A percentile compares a stretch with the other conserved stretches of the same genome.
Evolutionary conservation across 2,888 invertebrate species (phyloP).

Genomic region (Xestobium rufovillosum): DNA sequence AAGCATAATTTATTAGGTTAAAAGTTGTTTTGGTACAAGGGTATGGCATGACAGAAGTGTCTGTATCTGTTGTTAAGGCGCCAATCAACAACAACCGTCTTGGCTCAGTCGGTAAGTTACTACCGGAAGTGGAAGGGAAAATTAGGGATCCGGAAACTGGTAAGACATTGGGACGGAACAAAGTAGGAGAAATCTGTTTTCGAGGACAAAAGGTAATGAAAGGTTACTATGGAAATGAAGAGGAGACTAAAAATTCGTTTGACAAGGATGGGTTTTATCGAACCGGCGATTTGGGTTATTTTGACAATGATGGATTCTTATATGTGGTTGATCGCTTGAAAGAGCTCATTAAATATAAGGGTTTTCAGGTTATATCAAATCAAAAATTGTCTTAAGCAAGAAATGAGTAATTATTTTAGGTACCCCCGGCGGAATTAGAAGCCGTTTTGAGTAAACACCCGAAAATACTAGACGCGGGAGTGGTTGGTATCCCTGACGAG

Average conservation of each 20-base stretch:
- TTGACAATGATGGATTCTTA: not conserved
- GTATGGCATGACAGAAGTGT: not conserved
- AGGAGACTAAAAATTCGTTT: not conserved
- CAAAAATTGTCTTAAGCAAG: too few relatives aligned
- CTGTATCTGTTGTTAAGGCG: not conserved
- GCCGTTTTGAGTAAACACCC: slow-evolving; percentile 61
- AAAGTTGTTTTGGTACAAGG: too few relatives aligned
- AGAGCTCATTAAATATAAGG: slow-evolving; percentile 1
- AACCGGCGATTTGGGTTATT: not conserved
- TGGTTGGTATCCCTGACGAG: slow-evolving; percentile 67
- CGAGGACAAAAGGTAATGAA: not conserved
- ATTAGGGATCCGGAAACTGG: not conserved
- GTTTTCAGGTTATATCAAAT: slow-evolving; percentile 1
- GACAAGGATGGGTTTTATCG: not conserved
- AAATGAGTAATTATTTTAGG: slow-evolving; percentile 46
- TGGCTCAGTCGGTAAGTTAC: not conserved
- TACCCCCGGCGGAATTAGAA: slow-evolving; percentile 80
- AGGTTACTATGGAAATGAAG: not conserved
- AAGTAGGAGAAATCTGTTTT: not conserved
- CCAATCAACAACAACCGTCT: too few relatives aligned
- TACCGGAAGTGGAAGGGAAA: not conserved
- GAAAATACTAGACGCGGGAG: slow-evolving; percentile 67
- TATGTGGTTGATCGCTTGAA: not conserved
- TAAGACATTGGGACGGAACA: not conserved
- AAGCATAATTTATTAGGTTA: too few relatives aligned